Evolutionary conservation across 2,797 vertebrate species (phyloP).

Genomic region (Sebastolobus altivelis): DNA sequence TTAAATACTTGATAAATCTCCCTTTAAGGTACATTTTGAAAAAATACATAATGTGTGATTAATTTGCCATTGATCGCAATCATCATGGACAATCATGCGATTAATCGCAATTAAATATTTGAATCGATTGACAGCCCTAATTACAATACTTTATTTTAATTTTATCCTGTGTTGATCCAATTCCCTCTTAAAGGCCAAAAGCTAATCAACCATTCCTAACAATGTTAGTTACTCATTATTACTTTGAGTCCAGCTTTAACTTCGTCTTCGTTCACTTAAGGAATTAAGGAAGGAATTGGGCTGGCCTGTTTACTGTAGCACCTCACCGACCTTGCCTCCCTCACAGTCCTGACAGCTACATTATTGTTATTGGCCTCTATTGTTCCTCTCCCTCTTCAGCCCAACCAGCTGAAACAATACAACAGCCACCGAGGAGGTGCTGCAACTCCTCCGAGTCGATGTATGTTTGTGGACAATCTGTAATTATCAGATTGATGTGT

Average conservation of each 20-base stretch:
- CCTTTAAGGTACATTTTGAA: too few relatives aligned
- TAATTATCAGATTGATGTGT: constrained; percentile 39
- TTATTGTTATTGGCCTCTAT: constrained; percentile 72
- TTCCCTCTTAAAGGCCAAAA: constrained; percentile 1
- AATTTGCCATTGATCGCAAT: too few relatives aligned
- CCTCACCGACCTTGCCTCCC: constrained; percentile 63
- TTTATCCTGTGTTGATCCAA: background rate
- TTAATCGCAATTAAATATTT: too few relatives aligned
- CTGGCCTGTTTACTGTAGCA: constrained; percentile 52
- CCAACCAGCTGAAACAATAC: constrained; percentile 76
- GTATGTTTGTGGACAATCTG: constrained; percentile 55
- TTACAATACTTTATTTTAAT: background rate
- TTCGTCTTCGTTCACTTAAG: background rate
- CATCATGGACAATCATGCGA: too few relatives aligned
- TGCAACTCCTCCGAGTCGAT: constrained; percentile 46
- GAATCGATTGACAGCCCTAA: too few relatives aligned
- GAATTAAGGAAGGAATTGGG: constrained; percentile 45
- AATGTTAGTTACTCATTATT: background rate
- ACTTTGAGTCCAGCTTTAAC: constrained; percentile 20
- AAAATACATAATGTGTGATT: too few relatives aligned
- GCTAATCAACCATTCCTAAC: background rate
- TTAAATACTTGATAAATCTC: too few relatives aligned
- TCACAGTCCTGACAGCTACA: constrained; percentile 61
- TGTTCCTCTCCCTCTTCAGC: constrained; percentile 52
- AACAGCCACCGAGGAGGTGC: constrained; percentile 38